Percentiles rank a stretch among this genome's conserved stretches.
These are phyloP conservation scores for Clarias laeviceps DNA, from an alignment of 2,797 vertebrate species.

Conservation along the genomic window DNA sequence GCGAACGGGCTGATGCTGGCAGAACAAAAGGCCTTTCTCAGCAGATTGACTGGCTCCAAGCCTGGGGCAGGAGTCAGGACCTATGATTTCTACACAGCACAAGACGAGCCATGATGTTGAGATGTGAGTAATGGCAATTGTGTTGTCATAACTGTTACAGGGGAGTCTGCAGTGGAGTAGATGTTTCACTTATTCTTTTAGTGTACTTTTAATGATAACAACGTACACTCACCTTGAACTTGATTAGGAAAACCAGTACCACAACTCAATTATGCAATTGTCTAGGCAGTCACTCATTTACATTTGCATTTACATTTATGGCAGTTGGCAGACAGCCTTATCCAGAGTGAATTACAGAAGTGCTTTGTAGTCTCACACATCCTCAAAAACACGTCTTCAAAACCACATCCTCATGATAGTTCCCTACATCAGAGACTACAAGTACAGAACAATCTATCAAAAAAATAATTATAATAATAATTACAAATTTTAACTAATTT, in stretches of 20 bases:
- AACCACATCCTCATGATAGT: not conserved
- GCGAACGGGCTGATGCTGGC: slow-evolving; percentile 41
- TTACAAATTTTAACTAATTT: too few relatives aligned
- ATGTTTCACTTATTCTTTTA: not conserved
- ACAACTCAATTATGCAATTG: not conserved
- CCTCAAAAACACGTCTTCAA: not conserved
- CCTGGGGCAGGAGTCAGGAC: slow-evolving; percentile 38
- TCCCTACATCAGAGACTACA: not conserved
- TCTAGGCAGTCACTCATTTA: not conserved
- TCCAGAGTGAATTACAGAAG: not conserved
- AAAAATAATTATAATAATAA: not conserved
- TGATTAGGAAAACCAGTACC: not conserved
- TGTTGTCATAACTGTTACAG: not conserved
- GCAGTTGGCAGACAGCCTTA: not conserved
- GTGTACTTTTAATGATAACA: not conserved
- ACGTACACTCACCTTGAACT: not conserved
- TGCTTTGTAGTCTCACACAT: not conserved
- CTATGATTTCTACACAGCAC: slow-evolving; percentile 31
- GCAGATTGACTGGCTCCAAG: slow-evolving; percentile 43
- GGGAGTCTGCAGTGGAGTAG: not conserved
- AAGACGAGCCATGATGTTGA: not conserved
- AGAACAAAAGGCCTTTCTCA: slow-evolving; percentile 65
- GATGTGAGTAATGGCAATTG: slow-evolving; percentile 20
- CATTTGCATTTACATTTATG: not conserved
- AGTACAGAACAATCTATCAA: not conserved